Base-by-base conservation (phyloP, 2,113 vertebrate genomes). In the Menidia beryllina region DNA sequence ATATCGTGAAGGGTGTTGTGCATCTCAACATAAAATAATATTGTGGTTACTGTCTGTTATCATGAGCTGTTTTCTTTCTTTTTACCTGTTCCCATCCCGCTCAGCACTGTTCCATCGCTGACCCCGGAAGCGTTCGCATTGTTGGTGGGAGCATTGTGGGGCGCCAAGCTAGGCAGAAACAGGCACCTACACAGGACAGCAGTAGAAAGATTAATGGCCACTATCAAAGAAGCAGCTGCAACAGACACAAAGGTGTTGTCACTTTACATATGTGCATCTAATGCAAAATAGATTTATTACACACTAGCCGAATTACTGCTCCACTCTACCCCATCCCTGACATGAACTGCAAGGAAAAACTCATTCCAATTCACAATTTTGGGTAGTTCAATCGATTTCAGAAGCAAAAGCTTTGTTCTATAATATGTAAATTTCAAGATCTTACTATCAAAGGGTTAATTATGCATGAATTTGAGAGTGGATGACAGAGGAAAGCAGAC, bases 91-190 rank as follows among this genome's bases (percentile, higher is more conserved):
- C 98, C 98, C 74, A 98, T 95, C 34, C 98, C 98, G 2, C 97
- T 99, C 83, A 97, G 93, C 61, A 99, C 98, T 0, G 96, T 94
- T 6, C 96, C 96, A 0, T 99, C 98, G 0, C 84, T 93, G 55
- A 98, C 94, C 4, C 96, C 95, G 6, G 97, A 96, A 23, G 94
- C 88, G 49, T 95, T 95, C 17, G 95, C 91, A 68, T 96, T 97
- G 80, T 94, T 97, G 71, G 94, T 95, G 23, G 95, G 95, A 1
- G 94, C 95, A 9, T 99, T 99, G 78, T 98, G 98, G 26, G 98
- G 98, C 45, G 98, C 98, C 91, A 99, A 88, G 73, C 97, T 99
- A 69, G 97, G 98, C 82, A 99, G 91, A 82, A 99, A 99, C 72
- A 99, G 90, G 80, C 97, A 99, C 62, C 98, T 99, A 83, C 5